Evolutionary conservation across 2,888 invertebrate genomes (phyloP).

Genomic region (Tinea trinotella): DNA sequence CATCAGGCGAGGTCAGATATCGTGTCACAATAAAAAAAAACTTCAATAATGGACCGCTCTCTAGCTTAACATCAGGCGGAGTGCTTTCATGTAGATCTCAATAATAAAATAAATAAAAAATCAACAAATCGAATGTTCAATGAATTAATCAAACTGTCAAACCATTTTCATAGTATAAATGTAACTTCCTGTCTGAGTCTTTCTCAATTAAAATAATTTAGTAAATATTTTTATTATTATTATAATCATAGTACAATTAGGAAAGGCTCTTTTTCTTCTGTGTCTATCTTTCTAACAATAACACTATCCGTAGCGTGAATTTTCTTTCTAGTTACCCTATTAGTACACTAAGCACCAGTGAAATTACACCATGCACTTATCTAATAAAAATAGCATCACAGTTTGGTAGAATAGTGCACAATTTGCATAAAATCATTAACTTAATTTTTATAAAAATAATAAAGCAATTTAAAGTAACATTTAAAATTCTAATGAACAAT

Average conservation of each 20-base stretch:
- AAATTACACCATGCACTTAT: conserved; percentile 3
- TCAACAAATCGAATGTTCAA: no score
- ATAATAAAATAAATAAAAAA: no score
- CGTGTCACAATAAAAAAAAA: no score
- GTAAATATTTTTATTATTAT: neutral
- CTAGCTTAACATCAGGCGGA: no score
- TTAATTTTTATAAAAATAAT: neutral
- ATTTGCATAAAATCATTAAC: conserved; percentile 7
- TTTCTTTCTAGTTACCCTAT: conserved; percentile 1
- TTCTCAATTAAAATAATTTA: neutral
- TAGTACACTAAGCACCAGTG: conserved; percentile 13
- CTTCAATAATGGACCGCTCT: no score
- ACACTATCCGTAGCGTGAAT: neutral
- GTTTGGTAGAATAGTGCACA: conserved; percentile 6
- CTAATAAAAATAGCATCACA: conserved; percentile 9
- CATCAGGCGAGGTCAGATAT: no score
- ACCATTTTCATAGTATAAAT: no score
- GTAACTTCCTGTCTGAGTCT: neutral
- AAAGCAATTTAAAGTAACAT: neutral
- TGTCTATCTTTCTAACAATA: neutral
- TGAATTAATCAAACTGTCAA: no score
- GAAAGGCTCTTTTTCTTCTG: neutral
- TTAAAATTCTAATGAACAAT: neutral
- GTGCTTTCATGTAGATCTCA: no score
- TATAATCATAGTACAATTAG: neutral